phyloP scores from a whole-genome alignment of 2,888 invertebrate genomes.

The Lacanobia wlatinum region DNA sequence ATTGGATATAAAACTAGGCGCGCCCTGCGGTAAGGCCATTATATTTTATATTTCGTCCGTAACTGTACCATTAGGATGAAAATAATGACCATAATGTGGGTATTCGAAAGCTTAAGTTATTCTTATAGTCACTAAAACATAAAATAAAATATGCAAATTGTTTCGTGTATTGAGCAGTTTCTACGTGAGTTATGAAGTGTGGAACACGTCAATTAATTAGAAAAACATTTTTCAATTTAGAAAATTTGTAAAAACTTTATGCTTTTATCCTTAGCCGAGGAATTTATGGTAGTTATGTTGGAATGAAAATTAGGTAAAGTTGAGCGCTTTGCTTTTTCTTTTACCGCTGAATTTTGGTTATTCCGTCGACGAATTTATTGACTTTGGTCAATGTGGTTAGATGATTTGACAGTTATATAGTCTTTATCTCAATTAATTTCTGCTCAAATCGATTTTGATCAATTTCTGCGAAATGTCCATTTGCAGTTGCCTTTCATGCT shows the following conservation, averaged over 20 bases:
- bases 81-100: slow-evolving; percentile 65
- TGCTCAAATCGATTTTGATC: neutral
- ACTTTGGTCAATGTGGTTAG: slow-evolving; percentile 13
- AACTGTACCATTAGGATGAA: slow-evolving; percentile 63
- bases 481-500: neutral
- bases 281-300: slow-evolving; percentile 14
- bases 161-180: slow-evolving; percentile 53
- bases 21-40: slow-evolving; percentile 46
- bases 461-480: slow-evolving; percentile 10
- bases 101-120: slow-evolving; percentile 67
- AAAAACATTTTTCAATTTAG: slow-evolving; percentile 23
- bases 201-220: slow-evolving; percentile 48
- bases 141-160: slow-evolving; percentile 71
- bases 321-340: neutral
- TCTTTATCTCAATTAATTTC: neutral
- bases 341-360: neutral
- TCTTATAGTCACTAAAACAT: slow-evolving; percentile 64
- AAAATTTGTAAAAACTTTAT: neutral
- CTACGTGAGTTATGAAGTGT: slow-evolving; percentile 48
- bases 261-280: neutral
- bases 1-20: slow-evolving; percentile 53
- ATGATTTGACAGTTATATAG: slow-evolving; percentile 2
- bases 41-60: slow-evolving; percentile 56
- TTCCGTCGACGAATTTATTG: neutral
- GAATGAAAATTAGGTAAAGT: neutral